phyloP scores from a whole-genome alignment of 2,888 invertebrate species.

The Pomacea canaliculata region DNA sequence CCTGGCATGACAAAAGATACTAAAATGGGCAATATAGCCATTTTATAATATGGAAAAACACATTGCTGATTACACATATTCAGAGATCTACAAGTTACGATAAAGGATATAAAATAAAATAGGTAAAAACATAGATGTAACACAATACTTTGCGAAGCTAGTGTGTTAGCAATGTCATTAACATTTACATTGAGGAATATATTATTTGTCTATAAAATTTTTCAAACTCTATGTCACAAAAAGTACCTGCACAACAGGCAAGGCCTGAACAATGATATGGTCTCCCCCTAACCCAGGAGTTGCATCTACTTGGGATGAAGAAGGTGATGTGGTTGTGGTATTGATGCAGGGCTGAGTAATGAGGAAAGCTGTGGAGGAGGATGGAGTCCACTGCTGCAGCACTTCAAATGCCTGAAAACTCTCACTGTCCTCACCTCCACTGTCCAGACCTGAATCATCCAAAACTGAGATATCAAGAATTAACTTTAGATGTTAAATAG shows the following conservation, averaged over 20 bases:
- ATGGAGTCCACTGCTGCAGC: constrained; percentile 54
- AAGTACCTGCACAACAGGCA: constrained; percentile 46
- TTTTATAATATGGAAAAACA: too few species aligned
- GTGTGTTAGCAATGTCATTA: too few species aligned
- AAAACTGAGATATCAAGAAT: not conserved
- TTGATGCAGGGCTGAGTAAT: constrained; percentile 55
- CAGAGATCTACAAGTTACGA: too few species aligned
- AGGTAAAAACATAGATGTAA: too few species aligned
- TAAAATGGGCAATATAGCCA: too few species aligned
- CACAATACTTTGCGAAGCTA: too few species aligned
- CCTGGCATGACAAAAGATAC: too few species aligned
- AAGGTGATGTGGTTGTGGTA: constrained; percentile 25
- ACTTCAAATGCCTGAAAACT: constrained; percentile 56
- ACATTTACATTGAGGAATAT: too few species aligned
- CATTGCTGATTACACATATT: too few species aligned
- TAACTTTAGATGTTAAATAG: not conserved
- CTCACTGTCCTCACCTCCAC: constrained; percentile 36
- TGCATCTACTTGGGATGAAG: constrained; percentile 37
- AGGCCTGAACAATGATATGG: constrained; percentile 65
- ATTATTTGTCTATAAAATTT: too few species aligned
- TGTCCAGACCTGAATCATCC: constrained; percentile 26
- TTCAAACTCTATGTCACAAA: not conserved
- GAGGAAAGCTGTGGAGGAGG: constrained; percentile 48
- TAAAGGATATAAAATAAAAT: too few species aligned
- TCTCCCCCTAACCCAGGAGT: constrained; percentile 54